Percentiles rank a stretch among this genome's conserved stretches.
Evolutionary conservation across 2,113 vertebrate genomes (phyloP).

Genomic region (Cephalopholis sonnerati): DNA sequence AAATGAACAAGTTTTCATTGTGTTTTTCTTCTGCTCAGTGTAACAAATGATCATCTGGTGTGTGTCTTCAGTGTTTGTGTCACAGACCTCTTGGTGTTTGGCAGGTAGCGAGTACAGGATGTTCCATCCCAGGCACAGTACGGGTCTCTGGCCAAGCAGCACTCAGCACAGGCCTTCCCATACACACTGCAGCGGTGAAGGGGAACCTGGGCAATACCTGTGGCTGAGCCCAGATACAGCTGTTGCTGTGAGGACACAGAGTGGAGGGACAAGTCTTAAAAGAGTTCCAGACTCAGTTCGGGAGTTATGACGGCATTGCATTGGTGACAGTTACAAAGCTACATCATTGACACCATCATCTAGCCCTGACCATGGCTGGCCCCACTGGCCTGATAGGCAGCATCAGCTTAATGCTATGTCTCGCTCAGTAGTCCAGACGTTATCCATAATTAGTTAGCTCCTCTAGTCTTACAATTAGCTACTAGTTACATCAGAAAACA

Average conservation of each 20-base stretch:
- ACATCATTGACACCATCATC: neutral
- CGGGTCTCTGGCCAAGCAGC: constrained; percentile 97
- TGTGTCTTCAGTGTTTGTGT: neutral
- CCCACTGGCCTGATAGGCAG: neutral
- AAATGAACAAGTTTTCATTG: neutral
- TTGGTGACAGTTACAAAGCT: neutral
- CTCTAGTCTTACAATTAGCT: too few relatives aligned
- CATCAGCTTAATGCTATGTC: neutral
- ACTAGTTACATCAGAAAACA: too few relatives aligned
- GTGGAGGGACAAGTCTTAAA: neutral
- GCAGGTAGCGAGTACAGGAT: constrained; percentile 93
- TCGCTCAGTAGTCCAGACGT: neutral
- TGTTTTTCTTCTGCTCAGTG: neutral
- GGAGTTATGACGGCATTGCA: too few relatives aligned
- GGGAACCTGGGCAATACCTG: constrained; percentile 91
- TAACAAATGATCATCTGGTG: neutral
- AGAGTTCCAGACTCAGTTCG: too few relatives aligned
- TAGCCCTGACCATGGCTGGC: neutral
- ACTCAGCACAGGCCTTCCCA: constrained; percentile 95
- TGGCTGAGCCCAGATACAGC: constrained; percentile 90
- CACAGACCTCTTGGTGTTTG: constrained; percentile 92
- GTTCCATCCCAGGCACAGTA: constrained; percentile 98
- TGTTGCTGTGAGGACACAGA: constrained; percentile 88
- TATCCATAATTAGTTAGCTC: neutral
- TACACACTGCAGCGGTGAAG: constrained; percentile 94